Evolutionary conservation across 2,113 vertebrate species (phyloP).

Genomic region (Blennius ocellaris): DNA sequence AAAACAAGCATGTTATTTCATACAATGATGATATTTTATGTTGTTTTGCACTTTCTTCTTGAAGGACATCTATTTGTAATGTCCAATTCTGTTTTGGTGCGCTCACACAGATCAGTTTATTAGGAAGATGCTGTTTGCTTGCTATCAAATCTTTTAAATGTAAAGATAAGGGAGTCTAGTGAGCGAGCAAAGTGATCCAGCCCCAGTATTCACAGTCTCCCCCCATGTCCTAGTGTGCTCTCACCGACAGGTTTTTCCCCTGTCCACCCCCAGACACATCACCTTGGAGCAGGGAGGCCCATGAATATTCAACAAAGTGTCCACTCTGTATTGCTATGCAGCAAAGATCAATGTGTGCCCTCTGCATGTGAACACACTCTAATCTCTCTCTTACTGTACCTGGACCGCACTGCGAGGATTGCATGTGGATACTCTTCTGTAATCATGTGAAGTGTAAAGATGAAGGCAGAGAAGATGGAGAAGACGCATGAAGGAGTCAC

Average conservation of each 20-base stretch:
- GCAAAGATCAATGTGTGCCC: slow-evolving; percentile 62
- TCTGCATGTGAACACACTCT: slow-evolving; percentile 49
- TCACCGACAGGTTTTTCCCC: slow-evolving; percentile 24
- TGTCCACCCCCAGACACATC: slow-evolving; percentile 56
- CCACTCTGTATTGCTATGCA: slow-evolving; percentile 57
- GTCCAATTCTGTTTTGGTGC: slow-evolving; percentile 8
- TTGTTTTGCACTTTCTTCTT: not conserved
- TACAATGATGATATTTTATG: no score
- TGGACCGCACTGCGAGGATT: not conserved
- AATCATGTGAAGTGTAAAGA: not conserved
- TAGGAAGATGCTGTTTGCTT: slow-evolving; percentile 22
- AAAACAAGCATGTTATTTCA: no score
- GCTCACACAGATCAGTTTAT: slow-evolving; percentile 30
- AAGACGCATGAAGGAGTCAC: not conserved
- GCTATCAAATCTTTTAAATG: slow-evolving; percentile 35
- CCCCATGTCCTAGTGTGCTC: slow-evolving; percentile 8
- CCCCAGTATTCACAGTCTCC: slow-evolving; percentile 26
- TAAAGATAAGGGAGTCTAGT: not conserved
- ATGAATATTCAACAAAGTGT: slow-evolving; percentile 72
- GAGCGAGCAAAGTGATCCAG: not conserved
- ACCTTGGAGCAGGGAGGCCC: slow-evolving; percentile 45
- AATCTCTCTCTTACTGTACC: slow-evolving; percentile 52
- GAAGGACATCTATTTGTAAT: slow-evolving; percentile 13
- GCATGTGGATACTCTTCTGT: not conserved
- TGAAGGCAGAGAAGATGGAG: not conserved